Evolutionary conservation across 2,888 invertebrate species (phyloP), one percentile per base, ranked within the genome.

Genomic region (Himalopsyche anomala): DNA sequence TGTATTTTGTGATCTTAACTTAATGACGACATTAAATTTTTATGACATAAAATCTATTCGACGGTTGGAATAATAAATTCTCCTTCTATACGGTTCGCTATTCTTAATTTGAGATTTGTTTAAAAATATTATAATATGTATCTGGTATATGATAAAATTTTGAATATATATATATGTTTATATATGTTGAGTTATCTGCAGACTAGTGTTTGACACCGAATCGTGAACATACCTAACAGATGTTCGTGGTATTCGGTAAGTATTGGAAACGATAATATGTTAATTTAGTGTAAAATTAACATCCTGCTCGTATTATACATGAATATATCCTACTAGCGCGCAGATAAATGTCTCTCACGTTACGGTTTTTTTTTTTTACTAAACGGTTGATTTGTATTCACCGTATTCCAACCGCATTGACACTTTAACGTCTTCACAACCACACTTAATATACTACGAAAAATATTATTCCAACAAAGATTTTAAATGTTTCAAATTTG

Each of bases 211-310:
- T 6, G 81, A 86, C 84, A 84, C 84, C 80, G 86, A 74, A 69
- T 83, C 28, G 9, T 19, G 62, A 28, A 28, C 28, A 28, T 28
- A 28, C 28, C 28, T 62, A 6, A 81, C 86, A 86, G 84, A 86
- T 86, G 86, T 80, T n/a, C 38, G 15, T 80, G 17, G 28, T 4
- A 28, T 19, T 28, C 54, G 54, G 17, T 81, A 69, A 62, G 69
- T 74, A 81, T 85, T 9, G 81, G 82, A 79, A 45, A 69, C 82
- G 87, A 88, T 88, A 82, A 82, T 55, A 85, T 55, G 55, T 84
- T 88, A 88, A 88, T 87, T 88, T 83, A 86, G 87, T 88, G 88
- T 87, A 88, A 88, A 88, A 88, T 88, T 88, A 87, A 88, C 88
- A 86, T 87, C 87, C 86, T 84, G 81, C 62, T 42, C 28, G 40